Conservation (phyloP, 2,888 invertebrate genomes). For the Colostygia pectinataria region DNA sequence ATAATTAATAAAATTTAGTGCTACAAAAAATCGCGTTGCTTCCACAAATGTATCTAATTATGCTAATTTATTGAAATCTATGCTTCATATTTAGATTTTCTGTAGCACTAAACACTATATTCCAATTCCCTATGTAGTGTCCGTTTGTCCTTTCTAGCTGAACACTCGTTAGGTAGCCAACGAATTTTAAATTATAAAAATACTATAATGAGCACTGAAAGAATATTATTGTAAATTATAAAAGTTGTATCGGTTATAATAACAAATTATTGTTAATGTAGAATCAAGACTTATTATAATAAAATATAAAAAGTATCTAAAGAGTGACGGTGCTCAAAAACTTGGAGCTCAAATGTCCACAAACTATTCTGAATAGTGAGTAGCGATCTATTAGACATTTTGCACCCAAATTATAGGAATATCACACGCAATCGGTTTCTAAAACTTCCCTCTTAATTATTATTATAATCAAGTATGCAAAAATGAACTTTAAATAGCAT, state of each 20-base stretch:
- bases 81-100: slow-evolving; percentile 32
- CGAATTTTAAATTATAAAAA: slow-evolving; percentile 73
- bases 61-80: slow-evolving; percentile 30
- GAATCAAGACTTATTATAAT: slow-evolving; percentile 75
- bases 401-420: slow-evolving; percentile 73
- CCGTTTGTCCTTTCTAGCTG: slow-evolving; percentile 65
- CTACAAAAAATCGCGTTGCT: slow-evolving; percentile 38
- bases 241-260: slow-evolving; percentile 36
- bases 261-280: slow-evolving; percentile 52
- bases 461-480: slow-evolving; percentile 22
- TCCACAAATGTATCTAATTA: slow-evolving; percentile 32
- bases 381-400: slow-evolving; percentile 76
- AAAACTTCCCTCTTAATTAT: slow-evolving; percentile 41
- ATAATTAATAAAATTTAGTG: slow-evolving; percentile 39
- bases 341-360: slow-evolving; percentile 64
- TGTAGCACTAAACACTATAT: slow-evolving; percentile 56
- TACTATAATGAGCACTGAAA: slow-evolving; percentile 76
- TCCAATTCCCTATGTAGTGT: slow-evolving; percentile 68
- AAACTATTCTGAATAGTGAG: slow-evolving; percentile 76
- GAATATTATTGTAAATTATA: slow-evolving; percentile 67
- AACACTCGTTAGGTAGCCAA: slow-evolving; percentile 78
- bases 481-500: slow-evolving; percentile 15
- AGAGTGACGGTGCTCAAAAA: slow-evolving; percentile 48
- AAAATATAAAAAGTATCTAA: slow-evolving; percentile 45
- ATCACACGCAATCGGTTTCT: slow-evolving; percentile 55